Conservation (phyloP, 2,113 vertebrate genomes). For the Mus pahari region DNA sequence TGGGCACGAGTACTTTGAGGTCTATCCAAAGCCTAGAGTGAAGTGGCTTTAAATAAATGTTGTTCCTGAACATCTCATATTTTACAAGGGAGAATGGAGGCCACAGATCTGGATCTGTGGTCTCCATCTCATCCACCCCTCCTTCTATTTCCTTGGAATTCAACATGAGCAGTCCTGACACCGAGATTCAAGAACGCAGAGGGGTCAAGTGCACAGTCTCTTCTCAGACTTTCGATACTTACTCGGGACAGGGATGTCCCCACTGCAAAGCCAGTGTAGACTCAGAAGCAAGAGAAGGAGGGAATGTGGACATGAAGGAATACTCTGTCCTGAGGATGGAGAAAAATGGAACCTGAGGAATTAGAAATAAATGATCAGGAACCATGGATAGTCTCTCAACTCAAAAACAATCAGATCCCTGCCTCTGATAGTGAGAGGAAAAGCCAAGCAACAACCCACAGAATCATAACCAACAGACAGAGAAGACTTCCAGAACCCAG, state of each 20-base stretch:
- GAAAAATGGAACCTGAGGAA: neutral
- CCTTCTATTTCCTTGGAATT: accelerated
- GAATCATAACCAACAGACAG: neutral
- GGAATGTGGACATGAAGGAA: neutral
- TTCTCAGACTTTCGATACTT: neutral
- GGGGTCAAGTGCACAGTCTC: neutral
- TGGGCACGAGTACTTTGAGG: neutral
- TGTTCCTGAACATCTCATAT: neutral
- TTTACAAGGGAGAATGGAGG: neutral
- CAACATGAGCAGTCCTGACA: neutral
- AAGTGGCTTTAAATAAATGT: neutral
- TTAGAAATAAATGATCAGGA: neutral
- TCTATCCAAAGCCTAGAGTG: neutral
- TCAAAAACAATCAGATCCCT: neutral
- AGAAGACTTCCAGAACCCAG: neutral
- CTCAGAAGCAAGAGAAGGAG: neutral
- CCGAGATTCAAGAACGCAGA: neutral
- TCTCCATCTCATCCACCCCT: neutral
- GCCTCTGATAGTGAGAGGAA: neutral
- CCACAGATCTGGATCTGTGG: neutral
- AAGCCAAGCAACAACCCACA: neutral
- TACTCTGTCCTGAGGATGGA: neutral
- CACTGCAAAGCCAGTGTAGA: neutral
- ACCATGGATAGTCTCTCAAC: neutral
- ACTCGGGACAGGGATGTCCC: neutral